phyloP scores from a whole-genome alignment of 1,140 invertebrate genomes.

The Adoxophyes honmai region DNA sequence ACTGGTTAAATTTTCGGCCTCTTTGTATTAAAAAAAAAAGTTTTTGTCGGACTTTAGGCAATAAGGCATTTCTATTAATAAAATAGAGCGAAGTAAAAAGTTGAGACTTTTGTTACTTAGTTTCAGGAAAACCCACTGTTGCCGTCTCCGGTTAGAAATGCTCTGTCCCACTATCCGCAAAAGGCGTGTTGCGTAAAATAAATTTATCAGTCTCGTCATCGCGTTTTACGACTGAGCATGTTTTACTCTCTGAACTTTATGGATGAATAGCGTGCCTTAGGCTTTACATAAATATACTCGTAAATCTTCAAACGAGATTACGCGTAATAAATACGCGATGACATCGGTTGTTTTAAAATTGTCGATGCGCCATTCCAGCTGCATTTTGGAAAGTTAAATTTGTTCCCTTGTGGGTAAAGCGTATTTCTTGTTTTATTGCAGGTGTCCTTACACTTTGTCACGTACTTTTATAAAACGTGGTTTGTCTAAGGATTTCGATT shows the following conservation, averaged over 20 bases:
- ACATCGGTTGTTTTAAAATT: constrained; percentile 7
- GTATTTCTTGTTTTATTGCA: too few species aligned
- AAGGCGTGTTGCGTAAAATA: constrained; percentile 7
- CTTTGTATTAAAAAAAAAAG: too few species aligned
- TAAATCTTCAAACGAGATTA: constrained; percentile 6
- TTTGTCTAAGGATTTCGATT: too few species aligned
- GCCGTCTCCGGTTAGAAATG: too few species aligned
- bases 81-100: too few species aligned
- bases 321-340: constrained; percentile 11
- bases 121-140: too few species aligned
- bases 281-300: constrained; percentile 10
- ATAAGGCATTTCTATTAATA: too few species aligned
- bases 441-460: too few species aligned
- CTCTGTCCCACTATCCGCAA: constrained; percentile 6
- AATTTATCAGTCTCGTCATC: constrained; percentile 13
- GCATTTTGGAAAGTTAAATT: background rate
- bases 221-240: constrained; percentile 6
- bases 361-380: background rate
- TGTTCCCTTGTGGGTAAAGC: background rate
- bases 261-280: constrained; percentile 11
- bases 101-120: too few species aligned
- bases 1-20: too few species aligned
- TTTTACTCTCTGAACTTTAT: constrained; percentile 3
- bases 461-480: too few species aligned
- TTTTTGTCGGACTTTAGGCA: too few species aligned